Conservation (phyloP, 2,797 vertebrate species). For the Pyrrhura leucotis region DNA sequence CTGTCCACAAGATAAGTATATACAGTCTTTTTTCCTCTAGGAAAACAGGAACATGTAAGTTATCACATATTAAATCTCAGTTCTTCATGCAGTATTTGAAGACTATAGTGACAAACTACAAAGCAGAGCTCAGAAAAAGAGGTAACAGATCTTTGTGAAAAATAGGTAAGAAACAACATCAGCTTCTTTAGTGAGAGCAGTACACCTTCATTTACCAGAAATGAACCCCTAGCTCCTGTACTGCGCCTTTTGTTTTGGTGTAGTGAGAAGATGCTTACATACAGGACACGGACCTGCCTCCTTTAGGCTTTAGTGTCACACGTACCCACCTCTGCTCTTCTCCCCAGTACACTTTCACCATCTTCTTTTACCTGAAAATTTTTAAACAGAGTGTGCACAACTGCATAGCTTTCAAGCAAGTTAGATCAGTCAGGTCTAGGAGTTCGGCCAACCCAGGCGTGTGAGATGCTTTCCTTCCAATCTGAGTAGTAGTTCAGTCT, state of each 20-base stretch:
- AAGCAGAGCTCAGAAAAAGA: not conserved
- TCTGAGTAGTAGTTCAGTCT: constrained; percentile 27
- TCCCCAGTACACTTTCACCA: constrained; percentile 68
- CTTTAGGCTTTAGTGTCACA: not conserved
- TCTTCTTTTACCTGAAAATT: constrained; percentile 63
- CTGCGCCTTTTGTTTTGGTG: not conserved
- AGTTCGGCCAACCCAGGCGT: not conserved
- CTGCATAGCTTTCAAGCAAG: constrained; percentile 62
- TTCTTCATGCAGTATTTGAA: constrained; percentile 26
- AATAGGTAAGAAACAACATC: not conserved
- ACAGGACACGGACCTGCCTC: constrained; percentile 10
- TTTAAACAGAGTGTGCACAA: constrained; percentile 67
- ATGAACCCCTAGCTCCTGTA: not conserved
- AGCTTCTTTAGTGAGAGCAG: not conserved
- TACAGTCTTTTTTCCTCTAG: not conserved
- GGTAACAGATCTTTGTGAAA: not conserved
- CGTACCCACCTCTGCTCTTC: constrained; percentile 55
- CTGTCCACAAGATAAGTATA: not conserved
- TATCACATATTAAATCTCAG: not conserved
- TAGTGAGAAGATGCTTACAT: not conserved
- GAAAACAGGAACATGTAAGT: not conserved
- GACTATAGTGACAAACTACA: not conserved
- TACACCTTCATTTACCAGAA: not conserved
- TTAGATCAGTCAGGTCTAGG: constrained; percentile 46
- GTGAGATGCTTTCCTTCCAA: constrained; percentile 12